Percentiles rank a stretch among this genome's conserved stretches.
These are phyloP conservation scores for Psilopogon haemacephalus DNA, from an alignment of 2,113 vertebrate genomes.

Conservation along the genomic window DNA sequence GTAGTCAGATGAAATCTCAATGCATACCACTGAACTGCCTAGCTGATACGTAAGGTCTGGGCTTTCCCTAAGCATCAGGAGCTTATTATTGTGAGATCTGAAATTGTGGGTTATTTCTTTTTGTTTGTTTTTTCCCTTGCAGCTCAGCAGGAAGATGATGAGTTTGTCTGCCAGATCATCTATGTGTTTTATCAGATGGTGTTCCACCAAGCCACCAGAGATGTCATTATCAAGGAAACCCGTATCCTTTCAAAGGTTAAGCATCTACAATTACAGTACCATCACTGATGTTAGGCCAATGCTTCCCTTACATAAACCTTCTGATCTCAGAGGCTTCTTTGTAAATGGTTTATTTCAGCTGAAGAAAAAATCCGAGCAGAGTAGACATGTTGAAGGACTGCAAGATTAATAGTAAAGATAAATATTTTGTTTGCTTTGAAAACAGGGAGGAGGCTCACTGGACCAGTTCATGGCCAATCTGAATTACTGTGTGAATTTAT, in stretches of 20 bases:
- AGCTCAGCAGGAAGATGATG: slow-evolving; percentile 97
- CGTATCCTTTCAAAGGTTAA: slow-evolving; percentile 84
- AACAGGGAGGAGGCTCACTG: not conserved
- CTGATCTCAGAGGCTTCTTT: not conserved
- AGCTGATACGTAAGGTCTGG: not conserved
- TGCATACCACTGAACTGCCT: not conserved
- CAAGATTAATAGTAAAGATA: not conserved
- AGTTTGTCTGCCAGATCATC: slow-evolving; percentile 98
- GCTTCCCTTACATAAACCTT: not conserved
- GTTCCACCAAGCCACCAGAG: slow-evolving; percentile 96
- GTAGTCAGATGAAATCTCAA: not conserved
- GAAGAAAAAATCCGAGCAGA: not conserved
- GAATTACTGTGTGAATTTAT: not conserved
- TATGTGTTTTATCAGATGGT: slow-evolving; percentile 99
- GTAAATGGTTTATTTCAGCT: slow-evolving; percentile 6
- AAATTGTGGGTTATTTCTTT: not conserved
- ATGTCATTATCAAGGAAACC: slow-evolving; percentile 97
- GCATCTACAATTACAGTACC: not conserved
- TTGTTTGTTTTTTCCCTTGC: not conserved
- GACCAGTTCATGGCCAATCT: not conserved
- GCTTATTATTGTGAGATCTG: not conserved
- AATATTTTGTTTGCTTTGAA: not conserved
- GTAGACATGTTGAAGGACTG: not conserved
- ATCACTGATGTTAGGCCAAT: not conserved
- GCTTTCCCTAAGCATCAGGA: not conserved